phyloP scores from a whole-genome alignment of 2,113 vertebrate species.

The Eolophus roseicapilla region DNA sequence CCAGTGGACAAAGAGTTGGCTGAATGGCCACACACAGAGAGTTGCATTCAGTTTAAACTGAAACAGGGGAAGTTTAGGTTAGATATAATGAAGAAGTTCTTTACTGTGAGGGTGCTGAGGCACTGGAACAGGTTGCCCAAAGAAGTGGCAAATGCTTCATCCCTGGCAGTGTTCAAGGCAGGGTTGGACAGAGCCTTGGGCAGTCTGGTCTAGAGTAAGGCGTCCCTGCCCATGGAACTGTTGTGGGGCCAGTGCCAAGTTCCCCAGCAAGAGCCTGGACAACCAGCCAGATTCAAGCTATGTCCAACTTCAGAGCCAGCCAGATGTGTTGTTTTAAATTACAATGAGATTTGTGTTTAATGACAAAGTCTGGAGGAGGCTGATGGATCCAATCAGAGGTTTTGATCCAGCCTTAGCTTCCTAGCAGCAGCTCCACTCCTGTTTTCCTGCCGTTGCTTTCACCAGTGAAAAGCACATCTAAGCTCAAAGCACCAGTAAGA shows the following conservation, averaged over 20 bases:
- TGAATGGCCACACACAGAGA: background rate
- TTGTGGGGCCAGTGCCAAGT: background rate
- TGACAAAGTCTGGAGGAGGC: fast-evolving
- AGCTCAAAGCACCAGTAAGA: background rate
- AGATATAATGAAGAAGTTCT: background rate
- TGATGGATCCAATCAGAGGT: background rate
- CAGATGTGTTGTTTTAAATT: background rate
- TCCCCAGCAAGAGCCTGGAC: background rate
- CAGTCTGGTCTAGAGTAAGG: background rate
- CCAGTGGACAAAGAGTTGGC: background rate
- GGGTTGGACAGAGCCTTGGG: background rate
- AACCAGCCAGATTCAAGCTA: background rate
- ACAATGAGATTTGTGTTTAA: background rate
- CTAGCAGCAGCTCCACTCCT: background rate
- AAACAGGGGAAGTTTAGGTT: background rate
- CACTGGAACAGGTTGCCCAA: background rate
- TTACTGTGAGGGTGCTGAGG: background rate
- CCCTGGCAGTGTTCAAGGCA: background rate
- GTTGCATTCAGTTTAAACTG: background rate
- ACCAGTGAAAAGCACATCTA: background rate
- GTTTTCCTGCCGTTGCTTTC: background rate
- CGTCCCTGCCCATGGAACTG: background rate
- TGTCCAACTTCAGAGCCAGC: background rate
- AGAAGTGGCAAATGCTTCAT: background rate
- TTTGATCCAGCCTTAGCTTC: background rate